Conservation (phyloP, 2,113 vertebrate genomes). For the Microtus pennsylvanicus region DNA sequence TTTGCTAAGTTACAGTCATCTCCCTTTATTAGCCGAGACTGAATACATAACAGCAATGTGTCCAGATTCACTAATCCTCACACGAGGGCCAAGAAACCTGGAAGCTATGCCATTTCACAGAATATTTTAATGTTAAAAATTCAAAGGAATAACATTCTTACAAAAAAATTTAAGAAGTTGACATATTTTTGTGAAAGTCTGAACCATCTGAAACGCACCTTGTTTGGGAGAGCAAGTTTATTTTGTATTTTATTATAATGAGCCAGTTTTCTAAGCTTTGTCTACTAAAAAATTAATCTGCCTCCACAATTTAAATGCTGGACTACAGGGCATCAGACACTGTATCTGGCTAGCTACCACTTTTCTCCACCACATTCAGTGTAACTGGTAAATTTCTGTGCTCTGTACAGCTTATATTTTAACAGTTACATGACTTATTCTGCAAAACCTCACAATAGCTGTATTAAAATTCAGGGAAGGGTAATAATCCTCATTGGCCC, state of each 20-base stretch:
- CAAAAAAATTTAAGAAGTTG: background rate
- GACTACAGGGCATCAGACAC: background rate
- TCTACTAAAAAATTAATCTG: conserved; percentile 62
- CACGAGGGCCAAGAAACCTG: background rate
- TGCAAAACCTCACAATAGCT: background rate
- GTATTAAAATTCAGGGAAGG: background rate
- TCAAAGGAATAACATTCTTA: conserved; percentile 56
- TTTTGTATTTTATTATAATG: background rate
- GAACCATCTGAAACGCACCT: conserved; percentile 48
- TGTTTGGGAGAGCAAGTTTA: conserved; percentile 11
- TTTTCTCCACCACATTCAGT: conserved; percentile 56
- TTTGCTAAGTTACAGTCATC: background rate
- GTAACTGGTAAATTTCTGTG: conserved; percentile 15
- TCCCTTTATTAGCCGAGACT: conserved; percentile 53
- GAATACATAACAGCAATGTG: conserved; percentile 15
- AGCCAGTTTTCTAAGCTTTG: conserved; percentile 52
- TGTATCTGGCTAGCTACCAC: background rate
- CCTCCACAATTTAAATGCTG: background rate
- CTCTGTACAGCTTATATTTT: conserved; percentile 46
- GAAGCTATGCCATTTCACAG: background rate
- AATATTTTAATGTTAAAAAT: conserved; percentile 57
- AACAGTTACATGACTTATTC: background rate
- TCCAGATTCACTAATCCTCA: background rate
- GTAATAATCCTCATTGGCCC: background rate
- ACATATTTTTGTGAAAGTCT: conserved; percentile 53